Percentiles rank a stretch among this genome's conserved stretches.
phyloP scores from a whole-genome alignment of 2,113 vertebrate species.

The Genyomyrus donnyi region DNA sequence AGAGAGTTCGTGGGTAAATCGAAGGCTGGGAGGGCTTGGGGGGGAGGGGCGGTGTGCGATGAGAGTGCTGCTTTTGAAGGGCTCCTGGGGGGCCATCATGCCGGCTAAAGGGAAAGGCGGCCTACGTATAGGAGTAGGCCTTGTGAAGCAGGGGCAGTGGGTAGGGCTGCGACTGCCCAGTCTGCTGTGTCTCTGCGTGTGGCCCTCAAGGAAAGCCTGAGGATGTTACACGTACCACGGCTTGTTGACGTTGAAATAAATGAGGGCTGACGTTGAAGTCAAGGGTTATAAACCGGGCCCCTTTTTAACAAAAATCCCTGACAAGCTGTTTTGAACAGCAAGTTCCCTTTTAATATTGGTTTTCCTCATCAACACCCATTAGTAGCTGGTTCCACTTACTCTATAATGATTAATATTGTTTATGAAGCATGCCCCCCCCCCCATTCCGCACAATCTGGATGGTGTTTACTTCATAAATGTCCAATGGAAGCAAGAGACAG shows the following conservation, averaged over 20 bases:
- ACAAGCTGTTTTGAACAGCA: background rate
- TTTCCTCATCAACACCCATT: background rate
- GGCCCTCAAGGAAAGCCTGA: background rate
- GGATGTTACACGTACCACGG: background rate
- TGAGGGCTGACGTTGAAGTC: background rate
- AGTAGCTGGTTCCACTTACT: background rate
- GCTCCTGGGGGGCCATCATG: background rate
- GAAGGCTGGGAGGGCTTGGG: background rate
- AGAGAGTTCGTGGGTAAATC: background rate
- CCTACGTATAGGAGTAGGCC: background rate
- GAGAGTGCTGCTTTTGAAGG: background rate
- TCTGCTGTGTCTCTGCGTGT: background rate
- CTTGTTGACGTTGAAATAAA: background rate
- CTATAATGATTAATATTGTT: background rate
- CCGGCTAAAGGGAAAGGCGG: background rate
- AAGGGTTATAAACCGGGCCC: background rate
- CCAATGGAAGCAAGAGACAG: background rate
- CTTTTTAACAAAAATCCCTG: background rate
- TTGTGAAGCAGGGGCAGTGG: conserved; percentile 3
- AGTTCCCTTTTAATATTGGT: background rate
- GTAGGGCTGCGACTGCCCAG: background rate
- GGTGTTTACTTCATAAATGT: background rate
- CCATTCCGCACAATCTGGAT: background rate
- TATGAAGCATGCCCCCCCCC: background rate
- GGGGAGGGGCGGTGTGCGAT: background rate